A percentile compares a stretch with the other conserved stretches of the same genome.
These are phyloP conservation scores for Halcyon senegalensis DNA, from an alignment of 2,113 vertebrate species.

Conservation along the genomic window DNA sequence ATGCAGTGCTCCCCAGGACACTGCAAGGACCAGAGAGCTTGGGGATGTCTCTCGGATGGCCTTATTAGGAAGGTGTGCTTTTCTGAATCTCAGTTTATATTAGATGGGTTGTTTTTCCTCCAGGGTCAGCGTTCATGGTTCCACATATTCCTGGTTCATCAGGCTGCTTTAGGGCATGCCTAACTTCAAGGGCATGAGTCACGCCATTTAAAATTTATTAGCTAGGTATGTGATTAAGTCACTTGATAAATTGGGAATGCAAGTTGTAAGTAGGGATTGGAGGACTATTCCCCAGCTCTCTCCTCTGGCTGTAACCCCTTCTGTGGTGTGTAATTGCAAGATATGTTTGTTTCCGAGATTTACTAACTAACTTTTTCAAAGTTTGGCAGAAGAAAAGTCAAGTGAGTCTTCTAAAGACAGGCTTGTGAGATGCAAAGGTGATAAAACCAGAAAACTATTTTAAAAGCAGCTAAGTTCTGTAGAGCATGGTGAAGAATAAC, in stretches of 20 bases:
- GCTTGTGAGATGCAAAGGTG: background rate
- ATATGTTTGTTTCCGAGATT: background rate
- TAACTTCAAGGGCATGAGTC: background rate
- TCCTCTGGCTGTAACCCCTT: fast-evolving
- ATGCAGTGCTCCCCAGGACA: no score
- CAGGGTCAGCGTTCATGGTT: background rate
- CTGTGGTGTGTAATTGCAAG: background rate
- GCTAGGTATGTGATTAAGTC: background rate
- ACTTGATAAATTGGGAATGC: background rate
- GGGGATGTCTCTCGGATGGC: background rate
- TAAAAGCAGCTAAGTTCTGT: background rate
- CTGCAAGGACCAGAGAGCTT: background rate
- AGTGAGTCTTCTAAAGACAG: background rate
- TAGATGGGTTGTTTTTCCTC: background rate
- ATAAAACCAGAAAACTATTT: background rate
- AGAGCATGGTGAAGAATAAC: background rate
- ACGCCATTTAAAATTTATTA: background rate
- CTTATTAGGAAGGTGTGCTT: background rate
- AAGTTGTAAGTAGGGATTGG: background rate
- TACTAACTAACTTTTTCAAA: background rate
- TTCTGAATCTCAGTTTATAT: background rate
- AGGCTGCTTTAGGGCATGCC: background rate
- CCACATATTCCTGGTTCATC: background rate
- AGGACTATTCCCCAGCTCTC: background rate
- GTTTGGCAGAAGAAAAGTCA: background rate